A percentile compares a stretch with the other conserved stretches of the same genome.
phyloP scores from a whole-genome alignment of 2,113 vertebrate species.

The Cyanoramphus novaezelandiae region DNA sequence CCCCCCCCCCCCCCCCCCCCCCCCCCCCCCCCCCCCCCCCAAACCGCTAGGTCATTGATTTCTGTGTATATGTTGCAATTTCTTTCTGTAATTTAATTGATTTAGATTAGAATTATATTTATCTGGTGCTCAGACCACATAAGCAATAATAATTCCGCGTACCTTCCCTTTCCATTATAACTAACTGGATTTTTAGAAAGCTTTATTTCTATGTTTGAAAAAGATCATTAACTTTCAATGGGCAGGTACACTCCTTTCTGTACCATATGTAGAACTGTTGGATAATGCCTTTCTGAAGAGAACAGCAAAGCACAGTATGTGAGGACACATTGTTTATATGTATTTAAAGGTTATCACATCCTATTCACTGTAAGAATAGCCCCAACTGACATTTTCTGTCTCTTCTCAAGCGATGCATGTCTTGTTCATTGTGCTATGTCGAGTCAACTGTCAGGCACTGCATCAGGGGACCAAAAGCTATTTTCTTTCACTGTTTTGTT shows the following conservation, averaged over 20 bases:
- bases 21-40: too few relatives aligned
- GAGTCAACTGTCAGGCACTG: conserved; percentile 61
- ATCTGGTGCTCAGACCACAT: not conserved
- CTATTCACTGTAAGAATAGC: conserved; percentile 58
- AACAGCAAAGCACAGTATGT: conserved; percentile 52
- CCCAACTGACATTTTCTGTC: conserved; percentile 61
- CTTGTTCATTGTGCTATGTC: conserved; percentile 64
- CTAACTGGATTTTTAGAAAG: not conserved
- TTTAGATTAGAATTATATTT: not conserved
- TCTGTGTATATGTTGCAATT: not conserved
- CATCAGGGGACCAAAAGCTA: conserved; percentile 54
- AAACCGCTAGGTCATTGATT: not conserved
- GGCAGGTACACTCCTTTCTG: not conserved
- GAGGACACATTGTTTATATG: conserved; percentile 70
- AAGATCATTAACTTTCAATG: not conserved
- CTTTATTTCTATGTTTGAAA: not conserved
- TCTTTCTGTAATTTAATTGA: not conserved
- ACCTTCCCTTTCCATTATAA: not conserved
- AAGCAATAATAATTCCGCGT: not conserved
- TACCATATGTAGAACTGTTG: not conserved
- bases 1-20: too few relatives aligned
- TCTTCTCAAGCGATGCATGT: conserved; percentile 62
- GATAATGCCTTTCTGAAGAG: conserved; percentile 41
- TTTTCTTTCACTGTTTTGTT: conserved; percentile 61
- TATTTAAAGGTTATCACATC: conserved; percentile 71